Evolutionary conservation across 2,888 invertebrate species (phyloP).

Genomic region (Sarcophaga variegata): DNA sequence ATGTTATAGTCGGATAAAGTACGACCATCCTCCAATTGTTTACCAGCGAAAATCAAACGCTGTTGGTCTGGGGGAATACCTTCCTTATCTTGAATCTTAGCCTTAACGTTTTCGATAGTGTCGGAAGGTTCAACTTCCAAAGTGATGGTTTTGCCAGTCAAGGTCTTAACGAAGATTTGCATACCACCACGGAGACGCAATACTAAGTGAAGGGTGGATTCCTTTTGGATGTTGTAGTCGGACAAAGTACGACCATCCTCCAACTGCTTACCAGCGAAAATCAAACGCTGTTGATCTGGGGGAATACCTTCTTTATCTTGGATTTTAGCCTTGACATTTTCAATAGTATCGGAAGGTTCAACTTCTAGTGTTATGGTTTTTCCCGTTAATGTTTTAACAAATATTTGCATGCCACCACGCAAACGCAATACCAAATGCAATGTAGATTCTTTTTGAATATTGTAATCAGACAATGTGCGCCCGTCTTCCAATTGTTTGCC

Average conservation of each 20-base stretch:
- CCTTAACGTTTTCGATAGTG: slow-evolving; percentile 72
- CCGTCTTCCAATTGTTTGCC: slow-evolving; percentile 72
- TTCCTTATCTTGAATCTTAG: slow-evolving; percentile 72
- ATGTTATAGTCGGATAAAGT: slow-evolving; percentile 72
- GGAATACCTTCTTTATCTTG: slow-evolving; percentile 79
- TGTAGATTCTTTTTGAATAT: slow-evolving; percentile 72
- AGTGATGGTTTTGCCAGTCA: slow-evolving; percentile 72
- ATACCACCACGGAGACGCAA: slow-evolving; percentile 71
- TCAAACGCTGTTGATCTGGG: slow-evolving; percentile 78
- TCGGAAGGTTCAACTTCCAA: slow-evolving; percentile 72
- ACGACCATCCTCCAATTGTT: slow-evolving; percentile 72
- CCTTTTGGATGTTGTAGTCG: slow-evolving; percentile 72
- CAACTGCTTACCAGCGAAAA: slow-evolving; percentile 78
- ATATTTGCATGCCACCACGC: slow-evolving; percentile 87
- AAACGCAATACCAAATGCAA: slow-evolving; percentile 71
- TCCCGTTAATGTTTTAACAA: slow-evolving; percentile 75
- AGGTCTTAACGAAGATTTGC: slow-evolving; percentile 71
- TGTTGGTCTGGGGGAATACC: slow-evolving; percentile 73
- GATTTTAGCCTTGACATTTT: slow-evolving; percentile 77
- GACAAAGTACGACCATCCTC: slow-evolving; percentile 77
- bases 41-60: slow-evolving; percentile 72
- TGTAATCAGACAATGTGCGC: slow-evolving; percentile 72
- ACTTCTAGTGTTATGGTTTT: slow-evolving; percentile 76
- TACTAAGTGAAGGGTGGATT: slow-evolving; percentile 71
- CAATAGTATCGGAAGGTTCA: slow-evolving; percentile 73